A percentile compares a stretch with the other conserved stretches of the same genome.
These are phyloP conservation scores for Drosophila robusta DNA, from an alignment of 2,888 invertebrate species.

Conservation along the genomic window DNA sequence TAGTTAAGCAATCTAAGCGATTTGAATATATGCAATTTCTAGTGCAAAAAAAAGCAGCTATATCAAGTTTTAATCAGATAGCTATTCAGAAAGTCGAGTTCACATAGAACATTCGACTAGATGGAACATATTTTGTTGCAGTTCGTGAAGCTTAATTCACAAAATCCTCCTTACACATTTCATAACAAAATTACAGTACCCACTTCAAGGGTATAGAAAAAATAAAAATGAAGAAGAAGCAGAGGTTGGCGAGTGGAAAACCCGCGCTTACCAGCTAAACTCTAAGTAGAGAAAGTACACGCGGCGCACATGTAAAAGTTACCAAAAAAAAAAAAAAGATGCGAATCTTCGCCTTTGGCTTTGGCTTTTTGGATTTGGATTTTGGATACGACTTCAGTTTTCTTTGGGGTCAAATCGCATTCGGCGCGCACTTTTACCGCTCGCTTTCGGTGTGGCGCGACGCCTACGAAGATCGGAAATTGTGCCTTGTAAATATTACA, in stretches of 20 bases:
- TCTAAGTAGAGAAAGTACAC: constrained; percentile 79
- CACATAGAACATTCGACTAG: neutral
- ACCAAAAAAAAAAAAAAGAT: constrained; percentile 64
- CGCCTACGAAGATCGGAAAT: constrained; percentile 46
- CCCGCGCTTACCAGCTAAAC: constrained; percentile 67
- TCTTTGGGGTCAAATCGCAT: constrained; percentile 73
- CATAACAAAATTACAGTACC: constrained; percentile 6
- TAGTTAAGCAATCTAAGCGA: neutral
- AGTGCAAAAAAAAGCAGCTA: neutral
- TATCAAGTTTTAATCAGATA: neutral
- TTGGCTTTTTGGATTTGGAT: constrained; percentile 55
- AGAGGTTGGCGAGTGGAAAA: constrained; percentile 45
- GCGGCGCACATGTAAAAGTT: constrained; percentile 75
- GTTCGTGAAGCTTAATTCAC: neutral
- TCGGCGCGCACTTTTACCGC: constrained; percentile 67
- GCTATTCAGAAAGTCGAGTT: neutral
- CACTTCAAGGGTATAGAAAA: constrained; percentile 38
- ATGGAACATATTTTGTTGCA: neutral
- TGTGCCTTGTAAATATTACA: constrained; percentile 71
- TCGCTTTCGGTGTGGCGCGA: constrained; percentile 57
- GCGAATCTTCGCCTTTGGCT: constrained; percentile 74
- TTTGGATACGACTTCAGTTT: constrained; percentile 66
- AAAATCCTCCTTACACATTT: neutral
- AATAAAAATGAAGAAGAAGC: constrained; percentile 20
- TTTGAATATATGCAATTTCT: neutral